phyloP scores from a whole-genome alignment of 2,113 vertebrate genomes.

The Pedionomus torquatus region DNA sequence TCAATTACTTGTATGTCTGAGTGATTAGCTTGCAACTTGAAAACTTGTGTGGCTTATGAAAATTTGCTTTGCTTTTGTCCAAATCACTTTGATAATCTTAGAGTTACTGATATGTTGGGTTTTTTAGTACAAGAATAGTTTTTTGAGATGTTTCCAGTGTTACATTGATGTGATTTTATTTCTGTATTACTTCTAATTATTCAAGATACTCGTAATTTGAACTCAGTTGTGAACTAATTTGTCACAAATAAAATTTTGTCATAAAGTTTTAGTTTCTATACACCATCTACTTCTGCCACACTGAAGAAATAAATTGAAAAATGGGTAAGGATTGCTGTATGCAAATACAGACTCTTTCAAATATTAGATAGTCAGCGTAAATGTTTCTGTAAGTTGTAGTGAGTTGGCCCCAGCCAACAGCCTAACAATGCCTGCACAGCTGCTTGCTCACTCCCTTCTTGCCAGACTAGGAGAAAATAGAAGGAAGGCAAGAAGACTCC shows the following conservation, averaged over 20 bases:
- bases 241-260: not conserved
- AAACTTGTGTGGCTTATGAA: not conserved
- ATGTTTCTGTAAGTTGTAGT: not conserved
- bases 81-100: not conserved
- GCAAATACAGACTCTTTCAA: not conserved
- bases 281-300: not conserved
- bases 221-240: not conserved
- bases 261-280: not conserved
- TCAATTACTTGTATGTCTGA: not conserved
- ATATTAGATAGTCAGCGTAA: not conserved
- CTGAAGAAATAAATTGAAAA: not conserved
- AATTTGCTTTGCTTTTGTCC: not conserved
- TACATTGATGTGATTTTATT: not conserved
- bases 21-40: not conserved
- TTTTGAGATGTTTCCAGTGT: not conserved
- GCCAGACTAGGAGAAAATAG: not conserved
- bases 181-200: not conserved
- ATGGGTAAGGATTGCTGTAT: not conserved
- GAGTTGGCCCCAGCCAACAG: not conserved
- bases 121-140: not conserved
- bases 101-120: not conserved
- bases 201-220: not conserved
- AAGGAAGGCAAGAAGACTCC: not conserved
- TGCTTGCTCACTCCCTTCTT: not conserved
- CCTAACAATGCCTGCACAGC: not conserved